These are phyloP conservation scores for Triops cancriformis DNA, from an alignment of 1,140 invertebrate genomes.

Conservation along the genomic window DNA sequence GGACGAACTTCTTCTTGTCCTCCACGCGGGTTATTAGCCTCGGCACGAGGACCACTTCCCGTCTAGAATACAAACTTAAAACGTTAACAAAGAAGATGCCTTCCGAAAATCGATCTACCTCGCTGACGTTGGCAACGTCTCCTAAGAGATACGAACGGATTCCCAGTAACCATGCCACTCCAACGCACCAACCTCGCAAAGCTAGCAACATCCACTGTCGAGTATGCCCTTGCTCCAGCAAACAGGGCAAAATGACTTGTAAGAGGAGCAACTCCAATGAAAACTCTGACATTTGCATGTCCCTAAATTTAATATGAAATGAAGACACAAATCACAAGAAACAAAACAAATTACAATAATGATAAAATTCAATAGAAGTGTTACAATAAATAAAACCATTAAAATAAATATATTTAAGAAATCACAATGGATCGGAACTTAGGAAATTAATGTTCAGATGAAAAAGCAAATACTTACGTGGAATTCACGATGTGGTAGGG, in stretches of 20 bases:
- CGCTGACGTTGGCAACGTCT: conserved; percentile 41
- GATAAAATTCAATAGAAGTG: too few species aligned
- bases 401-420: conserved; percentile 13
- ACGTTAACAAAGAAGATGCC: background rate
- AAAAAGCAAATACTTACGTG: conserved; percentile 39
- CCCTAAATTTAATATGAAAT: conserved; percentile 43
- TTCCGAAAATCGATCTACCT: conserved; percentile 27
- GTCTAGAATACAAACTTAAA: conserved; percentile 15
- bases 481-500: conserved; percentile 77
- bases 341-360: too few species aligned
- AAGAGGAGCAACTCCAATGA: conserved; percentile 86
- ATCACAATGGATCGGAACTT: background rate
- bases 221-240: conserved; percentile 92
- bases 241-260: conserved; percentile 91
- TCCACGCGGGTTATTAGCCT: background rate
- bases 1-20: background rate
- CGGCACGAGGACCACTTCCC: conserved; percentile 15
- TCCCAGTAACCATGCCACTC: conserved; percentile 73
- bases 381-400: conserved; percentile 20
- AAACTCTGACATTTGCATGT: conserved; percentile 58
- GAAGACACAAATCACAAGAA: background rate
- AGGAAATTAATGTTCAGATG: background rate
- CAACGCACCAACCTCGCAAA: conserved; percentile 78
- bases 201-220: conserved; percentile 82
- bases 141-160: conserved; percentile 83